Evolutionary conservation across 2,888 invertebrate genomes (phyloP), one percentile per base, ranked within the genome.

Genomic region (Himalopsyche tibetana): DNA sequence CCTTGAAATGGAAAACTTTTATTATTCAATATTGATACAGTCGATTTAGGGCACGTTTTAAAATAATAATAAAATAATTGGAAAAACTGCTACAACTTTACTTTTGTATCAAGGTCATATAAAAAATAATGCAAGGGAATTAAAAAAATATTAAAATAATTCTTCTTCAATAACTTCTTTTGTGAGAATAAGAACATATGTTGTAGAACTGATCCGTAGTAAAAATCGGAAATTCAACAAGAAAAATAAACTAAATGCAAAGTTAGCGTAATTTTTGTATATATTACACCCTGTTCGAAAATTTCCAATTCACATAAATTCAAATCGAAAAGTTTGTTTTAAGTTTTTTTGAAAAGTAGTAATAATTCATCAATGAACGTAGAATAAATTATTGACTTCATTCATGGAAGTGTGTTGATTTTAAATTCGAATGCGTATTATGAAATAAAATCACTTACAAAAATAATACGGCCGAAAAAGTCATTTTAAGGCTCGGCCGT

Each of bases 401-500:
- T 74, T 74, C 74, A 74, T 36, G 8, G 38, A 74, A 38, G 1
- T 36, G 74, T 74, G n/a, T 74, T 74, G 74, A 36, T 74, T 74
- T 74, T 6, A 74, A 74, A 74, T 38, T 74, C 38, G 28, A 74
- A 74, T 28, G 36, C 19, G 74, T 74, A 74, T 74, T 74, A 74
- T 36, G 74, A 74, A 74, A 74, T 74, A 74, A 74, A 74, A 74
- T 38, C 69, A 74, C 38, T 74, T 74, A 38, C 74, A 74, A 15
- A 74, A 74, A 74, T 74, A 56, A 82, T 40, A 51, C 5, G 11
- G 2, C 12, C 15, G 45, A 45, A 36, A 6, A 51, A 80, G n/a
- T 80, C 42, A 81, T 81, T 81, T 81, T 55, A 45, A 45, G 74
- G 74, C 74, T 81, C 81, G 80, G 11, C 51, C 38, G n/a, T n/a